Base-by-base conservation (phyloP, 2,888 invertebrate species). In the Ashinkailepas kermadecensis region DNA sequence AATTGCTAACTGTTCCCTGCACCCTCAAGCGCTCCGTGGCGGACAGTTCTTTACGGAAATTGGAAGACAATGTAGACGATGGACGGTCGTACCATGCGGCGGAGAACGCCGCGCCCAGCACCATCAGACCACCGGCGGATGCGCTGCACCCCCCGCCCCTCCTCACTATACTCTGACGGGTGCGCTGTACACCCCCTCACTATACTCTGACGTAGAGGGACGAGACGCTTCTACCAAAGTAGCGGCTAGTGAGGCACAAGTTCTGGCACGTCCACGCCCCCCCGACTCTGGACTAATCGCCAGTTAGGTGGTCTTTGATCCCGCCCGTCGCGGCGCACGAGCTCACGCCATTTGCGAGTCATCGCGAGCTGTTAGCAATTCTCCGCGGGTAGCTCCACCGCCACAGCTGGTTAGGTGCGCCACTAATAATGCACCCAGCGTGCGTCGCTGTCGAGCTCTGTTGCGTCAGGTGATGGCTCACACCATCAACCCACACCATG, bases 11-110 rank as follows among this genome's bases (percentile, higher is more conserved):
- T 70, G 70, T 70, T 70, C 70, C 12, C 39, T 13, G 70, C 12
- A 39, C 15, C 70, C 23, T 10, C 70, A 13, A 21, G 70, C 13
- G 39, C 12, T 39, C 39, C 15, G 70, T 25, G 70, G 13, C 70
- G 15, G 70, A 25, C n/a, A 39, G 70, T 70, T 70, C 70, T 70
- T 70, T 70, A 70, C 70, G 70, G 70, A 70, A 70, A 70, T 70
- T 70, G 70, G 39, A 70, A 39, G 70, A 13, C 70, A 12, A 25
- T 39, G 39, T 0, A 12, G 39, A 7, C 11, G 70, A 70, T 39
- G 70, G 12, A 70, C 25, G 70, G 21, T 12, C 70, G 6, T 12
- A 65, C n/a, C 23, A n/a, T 7, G 70, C 39, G 70, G 13, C 70
- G 70, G 25, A 25, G 39, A 39, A 13, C 70, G 39, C 70, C 21